These are phyloP conservation scores for Lynx canadensis DNA, from an alignment of 2,113 vertebrate species.

Conservation along the genomic window DNA sequence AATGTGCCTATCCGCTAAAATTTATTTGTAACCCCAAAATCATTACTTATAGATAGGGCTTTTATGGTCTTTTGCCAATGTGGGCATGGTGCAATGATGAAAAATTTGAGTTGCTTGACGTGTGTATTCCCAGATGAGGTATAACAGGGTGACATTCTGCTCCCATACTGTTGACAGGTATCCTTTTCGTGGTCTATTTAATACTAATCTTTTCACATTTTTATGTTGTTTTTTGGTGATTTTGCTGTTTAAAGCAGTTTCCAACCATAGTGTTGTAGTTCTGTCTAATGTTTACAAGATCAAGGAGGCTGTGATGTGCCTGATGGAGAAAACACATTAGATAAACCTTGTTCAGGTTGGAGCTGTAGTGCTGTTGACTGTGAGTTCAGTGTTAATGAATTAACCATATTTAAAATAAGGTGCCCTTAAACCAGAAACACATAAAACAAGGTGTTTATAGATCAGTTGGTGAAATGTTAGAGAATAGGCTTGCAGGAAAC, in stretches of 20 bases:
- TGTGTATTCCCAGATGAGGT: neutral
- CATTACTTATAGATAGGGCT: neutral
- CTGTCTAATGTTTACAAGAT: neutral
- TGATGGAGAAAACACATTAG: neutral
- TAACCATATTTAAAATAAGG: neutral
- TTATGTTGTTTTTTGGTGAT: neutral
- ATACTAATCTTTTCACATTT: neutral
- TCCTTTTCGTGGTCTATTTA: neutral
- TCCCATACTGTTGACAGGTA: neutral
- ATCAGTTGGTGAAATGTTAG: neutral
- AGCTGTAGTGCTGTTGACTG: neutral
- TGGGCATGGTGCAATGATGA: neutral
- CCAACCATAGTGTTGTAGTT: neutral
- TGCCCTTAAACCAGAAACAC: neutral
- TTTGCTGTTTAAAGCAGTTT: neutral
- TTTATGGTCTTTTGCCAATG: neutral
- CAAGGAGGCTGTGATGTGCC: neutral
- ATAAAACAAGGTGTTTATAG: neutral
- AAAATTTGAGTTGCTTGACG: neutral
- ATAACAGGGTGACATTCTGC: neutral
- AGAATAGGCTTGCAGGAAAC: neutral
- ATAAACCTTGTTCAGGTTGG: neutral
- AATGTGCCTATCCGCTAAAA: neutral
- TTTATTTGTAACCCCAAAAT: neutral
- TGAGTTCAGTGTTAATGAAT: neutral